Evolutionary conservation across 2,888 invertebrate species (phyloP), one percentile per base, ranked within the genome.

Genomic region (Drosophila antonietae): DNA sequence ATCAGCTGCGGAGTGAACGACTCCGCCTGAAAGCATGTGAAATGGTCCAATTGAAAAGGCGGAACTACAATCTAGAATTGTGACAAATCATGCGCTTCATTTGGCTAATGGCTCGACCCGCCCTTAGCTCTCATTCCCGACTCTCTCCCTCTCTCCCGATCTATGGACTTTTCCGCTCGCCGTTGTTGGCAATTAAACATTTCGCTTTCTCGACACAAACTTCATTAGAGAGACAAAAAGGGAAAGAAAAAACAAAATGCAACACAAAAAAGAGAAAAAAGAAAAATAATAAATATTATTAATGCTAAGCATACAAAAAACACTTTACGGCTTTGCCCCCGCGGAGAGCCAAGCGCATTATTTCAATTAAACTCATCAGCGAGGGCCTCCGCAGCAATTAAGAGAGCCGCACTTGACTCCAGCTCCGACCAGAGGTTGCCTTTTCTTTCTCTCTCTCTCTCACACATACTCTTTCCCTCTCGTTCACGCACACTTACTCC

Each of bases 341-440:
- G 70, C 74, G 63, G 71, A 78, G 84, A 67, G 63, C 72, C 58
- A 58, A 73, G 74, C 73, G 66, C 90, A 87, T 87, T 89, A 88
- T 89, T 89, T 88, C 86, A 87, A 87, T 87, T 87, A 87, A 87
- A 85, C 83, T 89, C 86, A 85, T 87, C 90, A 87, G 85, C 67
- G 81, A 75, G 78, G 69, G 86, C 70, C 83, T 82, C 78, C 75
- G 73, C 78, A 68, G 81, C 83, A 89, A 87, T 87, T 87, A 89
- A 87, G 79, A 64, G 65, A 77, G 60, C 77, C 76, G 62, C 86
- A 86, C 86, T 86, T 86, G 89, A 89, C 89, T 89, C 49, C 68
- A 68, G 44, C 59, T 58, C 39, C 37, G 49, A 31, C 39, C 18
- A n/a, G 59, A 20, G 15, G 37, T 14, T 3, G 37, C 12, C 37